These are phyloP conservation scores for Bambusicola thoracicus DNA, from an alignment of 2,113 vertebrate species.

Conservation along the genomic window DNA sequence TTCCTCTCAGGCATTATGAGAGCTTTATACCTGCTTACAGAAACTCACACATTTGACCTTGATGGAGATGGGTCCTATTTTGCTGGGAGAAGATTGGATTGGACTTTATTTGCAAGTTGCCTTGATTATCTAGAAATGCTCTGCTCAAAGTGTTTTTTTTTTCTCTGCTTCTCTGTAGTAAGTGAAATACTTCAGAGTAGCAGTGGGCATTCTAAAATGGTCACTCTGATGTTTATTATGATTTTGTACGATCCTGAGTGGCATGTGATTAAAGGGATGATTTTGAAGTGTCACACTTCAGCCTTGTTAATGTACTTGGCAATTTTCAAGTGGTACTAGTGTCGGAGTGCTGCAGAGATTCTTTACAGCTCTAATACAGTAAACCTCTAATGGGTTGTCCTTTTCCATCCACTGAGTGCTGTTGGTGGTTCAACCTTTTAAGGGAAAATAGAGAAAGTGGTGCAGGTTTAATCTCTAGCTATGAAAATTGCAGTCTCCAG, in stretches of 20 bases:
- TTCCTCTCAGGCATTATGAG: not conserved
- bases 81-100: not conserved
- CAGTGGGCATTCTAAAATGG: not conserved
- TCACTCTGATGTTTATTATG: conserved; percentile 10
- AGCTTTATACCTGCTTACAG: not conserved
- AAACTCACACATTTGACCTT: not conserved
- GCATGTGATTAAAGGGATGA: conserved; percentile 41
- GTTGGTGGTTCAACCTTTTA: not conserved
- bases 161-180: not conserved
- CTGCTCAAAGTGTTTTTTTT: not conserved
- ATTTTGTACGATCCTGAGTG: conserved; percentile 11
- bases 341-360: not conserved
- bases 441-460: not conserved
- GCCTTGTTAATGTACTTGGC: conserved; percentile 34
- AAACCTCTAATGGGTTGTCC: not conserved
- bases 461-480: not conserved
- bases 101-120: not conserved
- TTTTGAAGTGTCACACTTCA: not conserved
- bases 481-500: not conserved
- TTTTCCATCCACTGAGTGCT: not conserved
- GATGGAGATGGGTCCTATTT: not conserved
- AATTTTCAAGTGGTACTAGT: conserved; percentile 11
- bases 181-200: not conserved
- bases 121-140: not conserved
- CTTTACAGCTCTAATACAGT: not conserved